Evolutionary conservation across 2,797 vertebrate genomes (phyloP).

Genomic region (Gymnothorax reevesii): DNA sequence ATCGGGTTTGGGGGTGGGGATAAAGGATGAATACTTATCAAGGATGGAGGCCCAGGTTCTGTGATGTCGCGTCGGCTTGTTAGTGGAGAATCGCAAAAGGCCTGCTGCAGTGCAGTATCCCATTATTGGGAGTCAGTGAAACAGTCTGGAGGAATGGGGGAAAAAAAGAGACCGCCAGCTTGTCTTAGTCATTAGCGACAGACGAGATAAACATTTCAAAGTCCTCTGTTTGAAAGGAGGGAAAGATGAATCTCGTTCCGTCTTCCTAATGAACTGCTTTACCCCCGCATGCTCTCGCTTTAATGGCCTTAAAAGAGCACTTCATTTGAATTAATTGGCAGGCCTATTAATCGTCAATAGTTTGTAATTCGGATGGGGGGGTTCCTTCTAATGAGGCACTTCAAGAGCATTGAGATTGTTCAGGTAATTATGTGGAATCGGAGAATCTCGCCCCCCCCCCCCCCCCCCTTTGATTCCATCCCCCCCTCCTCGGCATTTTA

Average conservation of each 20-base stretch:
- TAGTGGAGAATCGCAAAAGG: constrained; percentile 51
- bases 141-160: constrained; percentile 41
- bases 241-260: constrained; percentile 56
- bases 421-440: constrained; percentile 38
- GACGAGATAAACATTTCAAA: constrained; percentile 66
- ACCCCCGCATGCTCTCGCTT: constrained; percentile 50
- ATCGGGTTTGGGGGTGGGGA: constrained; percentile 49
- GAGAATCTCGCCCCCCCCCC: constrained; percentile 20
- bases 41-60: not conserved
- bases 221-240: constrained; percentile 57
- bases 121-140: constrained; percentile 40
- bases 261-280: constrained; percentile 58
- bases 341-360: constrained; percentile 64
- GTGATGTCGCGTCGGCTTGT: constrained; percentile 35
- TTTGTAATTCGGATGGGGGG: constrained; percentile 56
- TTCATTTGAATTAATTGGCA: constrained; percentile 75
- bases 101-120: constrained; percentile 33
- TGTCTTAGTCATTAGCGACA: constrained; percentile 52
- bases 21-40: constrained; percentile 66
- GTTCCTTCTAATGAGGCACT: constrained; percentile 45
- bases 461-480: constrained; percentile 16
- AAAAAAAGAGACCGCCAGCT: not conserved
- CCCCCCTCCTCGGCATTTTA: constrained; percentile 45
- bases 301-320: constrained; percentile 61
- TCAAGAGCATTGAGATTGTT: constrained; percentile 34